Evolutionary conservation across 64 coral and sea anemone species (phyloP), one percentile per base, ranked within the genome.

Genomic region (Pocillopora verrucosa): DNA sequence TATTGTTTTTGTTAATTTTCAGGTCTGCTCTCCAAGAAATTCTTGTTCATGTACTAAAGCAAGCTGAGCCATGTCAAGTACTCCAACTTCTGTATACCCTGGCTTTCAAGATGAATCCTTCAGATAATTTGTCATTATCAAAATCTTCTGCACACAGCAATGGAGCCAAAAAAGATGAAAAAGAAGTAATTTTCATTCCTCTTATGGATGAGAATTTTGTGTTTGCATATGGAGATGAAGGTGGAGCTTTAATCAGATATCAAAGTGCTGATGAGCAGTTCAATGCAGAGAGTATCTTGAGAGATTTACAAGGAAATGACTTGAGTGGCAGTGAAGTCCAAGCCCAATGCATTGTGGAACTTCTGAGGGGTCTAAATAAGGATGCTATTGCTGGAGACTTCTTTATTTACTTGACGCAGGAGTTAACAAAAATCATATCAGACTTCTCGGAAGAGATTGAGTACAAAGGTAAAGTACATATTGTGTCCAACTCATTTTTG

Each of bases 21-120:
- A 99, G 97, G 58, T 91, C 94, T n/a, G 80, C 86, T 61, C 79
- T 84, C 24, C 88, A 89, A 89, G 97, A 95, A 80, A 93, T 99
- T 51, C 83, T 99, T 56, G 62, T 81, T 22, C 88, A 93, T 36
- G 88, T 89, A 79, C 65, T 99, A 16, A 95, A 99, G 72, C 88
- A 93, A 51, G 7, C 61, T 61, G 88, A 99, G 62, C 60, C 56
- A 26, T 61, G 12, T 34, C 37, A 65, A 62, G 87, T 94, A 15
- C 83, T 99, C 11, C 77, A 73, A n/a, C 60, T 76, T 10, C 89
- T 99, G 0, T 99, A 95, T 60, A 88, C 76, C 26, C 78, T 99
- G 16, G 83, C 88, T 13, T 95, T 92, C 51, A 91, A 80, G 60
- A 26, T 93, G 61, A 51, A 19, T 9, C 94, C 86, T 19, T 79